Percentiles rank a stretch among this genome's conserved stretches.
Evolutionary conservation across 2,888 invertebrate species (phyloP).

Genomic region (Eulithis testata): DNA sequence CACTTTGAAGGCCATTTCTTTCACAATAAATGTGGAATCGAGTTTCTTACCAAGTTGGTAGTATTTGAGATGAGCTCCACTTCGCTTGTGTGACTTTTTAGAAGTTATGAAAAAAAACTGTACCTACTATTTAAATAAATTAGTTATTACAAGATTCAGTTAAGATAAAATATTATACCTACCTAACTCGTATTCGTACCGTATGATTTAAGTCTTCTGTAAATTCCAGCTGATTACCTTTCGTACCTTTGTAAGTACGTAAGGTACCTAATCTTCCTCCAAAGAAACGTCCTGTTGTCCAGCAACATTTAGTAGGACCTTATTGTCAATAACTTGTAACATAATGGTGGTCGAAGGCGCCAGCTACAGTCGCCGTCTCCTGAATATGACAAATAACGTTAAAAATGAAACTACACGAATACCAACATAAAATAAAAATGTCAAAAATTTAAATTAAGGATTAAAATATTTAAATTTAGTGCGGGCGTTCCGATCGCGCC

Average conservation of each 20-base stretch:
- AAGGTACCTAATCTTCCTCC: conserved; percentile 28
- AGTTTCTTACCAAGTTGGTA: too few relatives aligned
- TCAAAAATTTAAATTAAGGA: conserved; percentile 85
- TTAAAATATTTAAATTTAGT: conserved; percentile 85
- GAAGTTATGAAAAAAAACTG: too few relatives aligned
- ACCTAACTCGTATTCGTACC: too few relatives aligned
- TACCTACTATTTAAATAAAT: too few relatives aligned
- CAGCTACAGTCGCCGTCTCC: conserved; percentile 72
- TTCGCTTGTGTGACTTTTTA: too few relatives aligned
- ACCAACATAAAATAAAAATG: conserved; percentile 85
- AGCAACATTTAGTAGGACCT: conserved; percentile 42
- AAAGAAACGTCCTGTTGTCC: conserved; percentile 37
- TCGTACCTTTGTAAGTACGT: too few relatives aligned
- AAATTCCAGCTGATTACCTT: too few relatives aligned
- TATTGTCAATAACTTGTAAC: conserved; percentile 59
- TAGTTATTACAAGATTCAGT: too few relatives aligned
- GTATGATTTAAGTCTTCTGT: too few relatives aligned
- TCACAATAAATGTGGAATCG: background rate
- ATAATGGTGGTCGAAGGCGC: conserved; percentile 69
- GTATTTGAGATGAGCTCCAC: too few relatives aligned
- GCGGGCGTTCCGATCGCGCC: conserved; percentile 75
- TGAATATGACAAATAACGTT: conserved; percentile 84
- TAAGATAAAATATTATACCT: too few relatives aligned
- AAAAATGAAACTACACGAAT: conserved; percentile 83
- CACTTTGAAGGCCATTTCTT: conserved; percentile 29